Evolutionary conservation across 1,140 invertebrate species (phyloP), one percentile per base, ranked within the genome.

Genomic region (Diuraphis noxia): DNA sequence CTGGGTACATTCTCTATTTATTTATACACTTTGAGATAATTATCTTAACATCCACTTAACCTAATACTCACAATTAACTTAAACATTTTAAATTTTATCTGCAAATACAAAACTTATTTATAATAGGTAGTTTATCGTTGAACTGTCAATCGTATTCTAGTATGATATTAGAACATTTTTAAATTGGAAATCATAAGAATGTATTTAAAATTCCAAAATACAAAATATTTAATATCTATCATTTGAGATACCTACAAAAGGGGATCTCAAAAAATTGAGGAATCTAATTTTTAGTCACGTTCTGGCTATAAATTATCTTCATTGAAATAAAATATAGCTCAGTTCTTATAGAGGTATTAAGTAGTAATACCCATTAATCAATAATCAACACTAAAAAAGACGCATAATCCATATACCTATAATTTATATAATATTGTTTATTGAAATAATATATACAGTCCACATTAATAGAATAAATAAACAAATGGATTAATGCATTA

Each of bases 211-310:
- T 34, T 49, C 34, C 21, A 34, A 86, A 86, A 86, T 46, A 85
- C 36, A 23, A 86, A 36, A 38, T 86, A 86, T 86, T 86, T 38
- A 52, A 86, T 86, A 52, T 52, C 85, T 10, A 25, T 38, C 23
- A 46, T 36, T 49, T 25, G 34, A 38, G 21, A 86, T 36, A 25
- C 84, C 34, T 86, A 38, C 25, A 1, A 38, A 86, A 36, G 7
- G 10, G 8, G 34, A 86, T 4, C 9, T 25, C 21, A 2, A 52
- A 86, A 19, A 86, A 86, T 49, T 25, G n/a, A 7, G n/a, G 19
- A n/a, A 43, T 46, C 19, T 40, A 17, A 49, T 34, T 86, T 86
- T 86, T 34, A 86, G 84, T 86, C 84, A 86, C 43, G 43, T 49
- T 10, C 30, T 30, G 19, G 23, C 46, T 43, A 86, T 52, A 49